Evolutionary conservation across 2,888 invertebrate species (phyloP), one percentile per base, ranked within the genome.

Genomic region (Gandaritis pyraliata): DNA sequence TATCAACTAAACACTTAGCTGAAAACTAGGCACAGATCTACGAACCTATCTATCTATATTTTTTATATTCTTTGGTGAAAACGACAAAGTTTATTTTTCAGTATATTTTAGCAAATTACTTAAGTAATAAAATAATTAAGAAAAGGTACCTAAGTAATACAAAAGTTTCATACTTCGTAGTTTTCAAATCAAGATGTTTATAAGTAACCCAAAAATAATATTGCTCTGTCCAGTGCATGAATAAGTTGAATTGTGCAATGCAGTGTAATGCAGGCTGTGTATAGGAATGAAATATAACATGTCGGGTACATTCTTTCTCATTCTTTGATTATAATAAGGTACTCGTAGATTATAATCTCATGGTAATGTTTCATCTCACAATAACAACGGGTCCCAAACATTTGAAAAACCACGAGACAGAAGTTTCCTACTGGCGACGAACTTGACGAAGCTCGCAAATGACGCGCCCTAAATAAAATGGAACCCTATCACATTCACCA

Each of bases 381-480:
- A 23, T 39, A 82, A 79, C 76, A 78, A 82, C 58, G 80, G 86
- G 85, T 86, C 85, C 85, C 86, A 82, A 79, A 72, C 81, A 83
- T 85, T 82, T 83, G 77, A 76, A 80, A 82, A 86, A 84, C 77
- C 85, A 86, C 86, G 88, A 88, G 87, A 86, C 81, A 84, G 83
- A 85, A 81, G 85, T 83, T 81, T 77, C 81, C 83, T 84, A 83
- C 82, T 30, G 36, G 38, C 38, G 86, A 85, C 86, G 82, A 86
- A 87, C 79, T 79, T n/a, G n/a, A 76, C 82, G 81, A 86, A 86
- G 88, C 88, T 86, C 77, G 86, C 87, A 85, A 84, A 86, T 85
- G 82, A 82, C 58, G 58, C 61, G 61, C 65, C 51, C 45, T 41
- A 55, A 55, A 59, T 38, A 52, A 55, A 65, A 57, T 65, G 64